Evolutionary conservation across 2,113 vertebrate genomes (phyloP).

Genomic region (Danio rerio): GRCz12tu NC_133180.1:42654501-42655000

Average conservation of each 20-base stretch:
- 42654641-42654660: slow-evolving; percentile 48
- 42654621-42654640: slow-evolving; percentile 60
- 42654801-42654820: not conserved
- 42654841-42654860: slow-evolving; percentile 48
- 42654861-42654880: slow-evolving; percentile 44
- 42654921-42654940: slow-evolving; percentile 41
- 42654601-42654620: slow-evolving; percentile 66
- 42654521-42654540: slow-evolving; percentile 36
- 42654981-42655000: too few relatives aligned
- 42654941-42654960: slow-evolving; percentile 51
- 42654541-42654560: slow-evolving; percentile 63
- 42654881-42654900: slow-evolving; percentile 41
- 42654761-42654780: not conserved
- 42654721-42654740: slow-evolving; percentile 48
- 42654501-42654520: slow-evolving; percentile 58
- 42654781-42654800: not conserved
- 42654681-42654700: slow-evolving; percentile 62
- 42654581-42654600: slow-evolving; percentile 59
- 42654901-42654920: slow-evolving; percentile 55
- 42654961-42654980: slow-evolving; percentile 10
- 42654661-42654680: slow-evolving; percentile 64
- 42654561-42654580: slow-evolving; percentile 54
- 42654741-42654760: not conserved
- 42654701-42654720: slow-evolving; percentile 68
- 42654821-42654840: slow-evolving; percentile 47